Evolutionary conservation across 2,113 vertebrate genomes (phyloP).

Genomic region (Microtus pennsylvanicus): DNA sequence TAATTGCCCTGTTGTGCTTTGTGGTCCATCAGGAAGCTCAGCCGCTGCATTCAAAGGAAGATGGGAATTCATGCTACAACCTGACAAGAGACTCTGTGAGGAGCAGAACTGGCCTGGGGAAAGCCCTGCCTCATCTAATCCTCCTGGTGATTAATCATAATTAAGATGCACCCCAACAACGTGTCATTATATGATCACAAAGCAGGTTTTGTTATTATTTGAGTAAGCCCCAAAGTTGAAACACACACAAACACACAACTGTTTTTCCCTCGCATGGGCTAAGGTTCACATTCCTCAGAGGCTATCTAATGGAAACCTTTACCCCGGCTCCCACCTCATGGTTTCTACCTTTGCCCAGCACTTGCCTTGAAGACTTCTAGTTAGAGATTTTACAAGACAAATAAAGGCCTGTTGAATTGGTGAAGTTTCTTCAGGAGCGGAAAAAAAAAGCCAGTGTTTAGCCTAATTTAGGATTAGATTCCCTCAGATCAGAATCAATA

Average conservation of each 20-base stretch:
- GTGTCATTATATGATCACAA: conserved; percentile 3
- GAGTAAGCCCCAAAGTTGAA: conserved; percentile 35
- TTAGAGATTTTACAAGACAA: conserved; percentile 32
- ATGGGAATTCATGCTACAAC: not conserved
- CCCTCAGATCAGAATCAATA: not conserved
- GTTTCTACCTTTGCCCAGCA: not conserved
- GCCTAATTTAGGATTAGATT: not conserved
- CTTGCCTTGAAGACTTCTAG: conserved; percentile 5
- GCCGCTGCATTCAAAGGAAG: conserved; percentile 26
- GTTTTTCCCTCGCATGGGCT: not conserved
- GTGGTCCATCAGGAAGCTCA: not conserved
- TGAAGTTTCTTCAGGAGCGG: not conserved
- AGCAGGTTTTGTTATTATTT: conserved; percentile 36
- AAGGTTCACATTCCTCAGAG: conserved; percentile 52
- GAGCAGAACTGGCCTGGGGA: not conserved
- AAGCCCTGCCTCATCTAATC: conserved; percentile 29
- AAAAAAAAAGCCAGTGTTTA: not conserved
- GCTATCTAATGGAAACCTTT: conserved; percentile 33
- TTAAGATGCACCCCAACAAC: conserved; percentile 23
- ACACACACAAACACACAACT: not conserved
- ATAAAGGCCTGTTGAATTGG: conserved; percentile 13
- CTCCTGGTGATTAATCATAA: conserved; percentile 31
- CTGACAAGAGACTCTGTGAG: not conserved
- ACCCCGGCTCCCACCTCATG: not conserved
- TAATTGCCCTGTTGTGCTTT: not conserved